Conservation (phyloP, 2,888 invertebrate genomes). For the Apantesis nais region DNA sequence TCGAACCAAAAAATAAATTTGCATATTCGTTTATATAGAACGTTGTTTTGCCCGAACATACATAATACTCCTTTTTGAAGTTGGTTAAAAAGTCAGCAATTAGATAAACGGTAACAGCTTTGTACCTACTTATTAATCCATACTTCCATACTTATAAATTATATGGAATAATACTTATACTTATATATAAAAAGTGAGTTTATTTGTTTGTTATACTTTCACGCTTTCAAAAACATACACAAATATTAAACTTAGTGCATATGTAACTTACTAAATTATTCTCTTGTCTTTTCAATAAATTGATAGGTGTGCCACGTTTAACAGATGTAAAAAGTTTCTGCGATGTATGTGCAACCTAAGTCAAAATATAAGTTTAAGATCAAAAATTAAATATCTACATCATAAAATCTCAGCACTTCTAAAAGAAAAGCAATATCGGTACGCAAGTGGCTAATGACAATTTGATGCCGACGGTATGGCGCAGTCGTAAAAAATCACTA, state of each 20-base stretch:
- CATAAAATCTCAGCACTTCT: constrained; percentile 77
- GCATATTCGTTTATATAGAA: too few relatives aligned
- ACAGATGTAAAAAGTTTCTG: constrained; percentile 8
- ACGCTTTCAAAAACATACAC: too few relatives aligned
- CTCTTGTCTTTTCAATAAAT: background rate
- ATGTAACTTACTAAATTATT: background rate
- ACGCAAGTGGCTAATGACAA: constrained; percentile 83
- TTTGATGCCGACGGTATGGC: constrained; percentile 80
- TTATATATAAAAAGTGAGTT: too few relatives aligned
- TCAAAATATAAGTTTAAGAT: constrained; percentile 61
- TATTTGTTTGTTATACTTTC: too few relatives aligned
- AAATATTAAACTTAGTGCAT: background rate
- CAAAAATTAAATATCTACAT: constrained; percentile 75
- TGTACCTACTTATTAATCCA: too few relatives aligned
- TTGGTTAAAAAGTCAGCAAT: background rate
- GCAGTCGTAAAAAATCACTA: constrained; percentile 84
- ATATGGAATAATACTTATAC: too few relatives aligned
- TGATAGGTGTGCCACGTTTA: background rate
- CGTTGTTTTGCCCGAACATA: too few relatives aligned
- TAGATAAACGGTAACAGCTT: background rate
- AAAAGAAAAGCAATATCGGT: constrained; percentile 83
- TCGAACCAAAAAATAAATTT: background rate
- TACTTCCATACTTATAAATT: too few relatives aligned
- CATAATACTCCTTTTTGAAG: too few relatives aligned
- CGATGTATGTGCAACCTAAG: constrained; percentile 48